These are phyloP conservation scores for Raphicerus campestris DNA, from an alignment of 2,113 vertebrate species.

Conservation along the genomic window DNA sequence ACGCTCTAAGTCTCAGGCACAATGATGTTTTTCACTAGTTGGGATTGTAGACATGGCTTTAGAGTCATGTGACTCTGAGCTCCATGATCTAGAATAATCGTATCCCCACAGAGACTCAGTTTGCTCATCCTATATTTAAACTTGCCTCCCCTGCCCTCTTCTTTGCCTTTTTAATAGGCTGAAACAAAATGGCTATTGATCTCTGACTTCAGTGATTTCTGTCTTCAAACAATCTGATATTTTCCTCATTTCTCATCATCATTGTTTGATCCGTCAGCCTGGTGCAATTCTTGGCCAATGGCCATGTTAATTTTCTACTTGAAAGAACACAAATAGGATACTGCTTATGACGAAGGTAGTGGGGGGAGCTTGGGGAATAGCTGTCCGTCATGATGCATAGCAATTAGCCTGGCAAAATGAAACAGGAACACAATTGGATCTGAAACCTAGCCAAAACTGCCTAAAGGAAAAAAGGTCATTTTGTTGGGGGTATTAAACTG, in stretches of 20 bases:
- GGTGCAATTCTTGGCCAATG: conserved; percentile 68
- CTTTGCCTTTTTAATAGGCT: conserved; percentile 25
- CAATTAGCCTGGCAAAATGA: conserved; percentile 63
- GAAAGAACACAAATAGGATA: conserved; percentile 72
- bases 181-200: conserved; percentile 35
- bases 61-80: background rate
- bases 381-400: conserved; percentile 52
- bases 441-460: conserved; percentile 53
- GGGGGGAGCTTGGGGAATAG: conserved; percentile 55
- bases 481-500: conserved; percentile 16
- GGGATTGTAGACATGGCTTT: background rate
- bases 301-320: conserved; percentile 78
- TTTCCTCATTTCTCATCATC: conserved; percentile 54
- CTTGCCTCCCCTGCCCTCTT: background rate
- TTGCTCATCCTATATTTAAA: conserved; percentile 9
- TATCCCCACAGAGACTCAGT: background rate
- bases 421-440: conserved; percentile 49
- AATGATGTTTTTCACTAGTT: background rate
- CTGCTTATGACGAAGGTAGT: conserved; percentile 64
- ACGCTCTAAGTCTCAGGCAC: background rate
- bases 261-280: conserved; percentile 52
- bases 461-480: background rate
- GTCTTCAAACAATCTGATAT: conserved; percentile 30
- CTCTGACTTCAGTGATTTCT: conserved; percentile 50
- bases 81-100: conserved; percentile 15